These are phyloP conservation scores for Drosophila tropicalis DNA, from an alignment of 1,140 invertebrate species.

Conservation along the genomic window DNA sequence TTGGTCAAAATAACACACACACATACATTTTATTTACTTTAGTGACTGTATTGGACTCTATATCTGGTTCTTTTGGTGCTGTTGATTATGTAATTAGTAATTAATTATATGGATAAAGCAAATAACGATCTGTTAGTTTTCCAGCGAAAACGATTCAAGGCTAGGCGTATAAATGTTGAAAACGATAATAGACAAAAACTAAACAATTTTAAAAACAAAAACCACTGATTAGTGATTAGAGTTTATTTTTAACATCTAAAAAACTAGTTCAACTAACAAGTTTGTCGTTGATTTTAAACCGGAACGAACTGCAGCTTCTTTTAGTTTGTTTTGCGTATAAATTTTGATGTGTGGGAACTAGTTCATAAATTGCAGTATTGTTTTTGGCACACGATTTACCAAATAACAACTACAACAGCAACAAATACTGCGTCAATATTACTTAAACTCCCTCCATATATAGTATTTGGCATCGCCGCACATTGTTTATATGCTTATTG, in stretches of 20 bases:
- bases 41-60: too few relatives aligned
- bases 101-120: too few relatives aligned
- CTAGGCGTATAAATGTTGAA: too few relatives aligned
- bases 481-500: conserved; percentile 23
- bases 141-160: too few relatives aligned
- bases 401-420: background rate
- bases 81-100: too few relatives aligned
- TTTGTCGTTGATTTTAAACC: background rate
- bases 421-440: background rate
- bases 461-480: conserved; percentile 7
- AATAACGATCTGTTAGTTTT: too few relatives aligned
- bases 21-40: background rate
- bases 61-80: too few relatives aligned
- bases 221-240: too few relatives aligned
- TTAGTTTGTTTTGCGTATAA: background rate
- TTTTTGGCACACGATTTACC: background rate
- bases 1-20: background rate
- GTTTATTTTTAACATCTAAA: too few relatives aligned
- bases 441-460: background rate
- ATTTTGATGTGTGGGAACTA: background rate
- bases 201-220: too few relatives aligned
- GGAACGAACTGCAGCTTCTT: background rate
- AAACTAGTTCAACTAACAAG: background rate
- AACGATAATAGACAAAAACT: too few relatives aligned
- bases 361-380: conserved; percentile 1